Evolutionary conservation across 2,113 vertebrate genomes (phyloP).

Genomic region (Pavo muticus): DNA sequence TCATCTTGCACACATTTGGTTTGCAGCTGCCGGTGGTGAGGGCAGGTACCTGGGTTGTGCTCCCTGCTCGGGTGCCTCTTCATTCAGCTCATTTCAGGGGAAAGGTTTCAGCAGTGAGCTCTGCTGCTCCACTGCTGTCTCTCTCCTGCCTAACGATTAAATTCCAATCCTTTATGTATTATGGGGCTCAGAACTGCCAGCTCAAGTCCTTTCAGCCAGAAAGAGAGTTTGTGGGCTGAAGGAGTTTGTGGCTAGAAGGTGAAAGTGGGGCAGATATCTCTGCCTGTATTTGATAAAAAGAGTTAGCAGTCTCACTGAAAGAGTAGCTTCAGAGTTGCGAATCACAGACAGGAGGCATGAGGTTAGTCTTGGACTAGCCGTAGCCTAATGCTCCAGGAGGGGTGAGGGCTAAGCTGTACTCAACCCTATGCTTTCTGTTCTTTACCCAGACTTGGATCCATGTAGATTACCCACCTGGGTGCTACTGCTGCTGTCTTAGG

Average conservation of each 20-base stretch:
- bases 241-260: background rate
- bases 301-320: background rate
- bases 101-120: background rate
- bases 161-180: background rate
- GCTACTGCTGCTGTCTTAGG: background rate
- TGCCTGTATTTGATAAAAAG: background rate
- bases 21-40: background rate
- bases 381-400: background rate
- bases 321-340: background rate
- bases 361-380: background rate
- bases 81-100: rapidly evolving
- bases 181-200: background rate
- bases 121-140: background rate
- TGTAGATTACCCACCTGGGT: background rate
- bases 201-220: background rate
- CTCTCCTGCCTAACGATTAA: background rate
- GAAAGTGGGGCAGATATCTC: rapidly evolving
- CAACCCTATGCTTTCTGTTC: background rate
- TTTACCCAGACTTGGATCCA: background rate
- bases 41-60: background rate
- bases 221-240: background rate
- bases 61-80: background rate
- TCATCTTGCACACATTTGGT: background rate
- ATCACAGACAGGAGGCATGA: background rate
- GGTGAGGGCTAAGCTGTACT: background rate